These are phyloP conservation scores for Diploptera punctata DNA, from an alignment of 2,888 invertebrate genomes.

Conservation along the genomic window DNA sequence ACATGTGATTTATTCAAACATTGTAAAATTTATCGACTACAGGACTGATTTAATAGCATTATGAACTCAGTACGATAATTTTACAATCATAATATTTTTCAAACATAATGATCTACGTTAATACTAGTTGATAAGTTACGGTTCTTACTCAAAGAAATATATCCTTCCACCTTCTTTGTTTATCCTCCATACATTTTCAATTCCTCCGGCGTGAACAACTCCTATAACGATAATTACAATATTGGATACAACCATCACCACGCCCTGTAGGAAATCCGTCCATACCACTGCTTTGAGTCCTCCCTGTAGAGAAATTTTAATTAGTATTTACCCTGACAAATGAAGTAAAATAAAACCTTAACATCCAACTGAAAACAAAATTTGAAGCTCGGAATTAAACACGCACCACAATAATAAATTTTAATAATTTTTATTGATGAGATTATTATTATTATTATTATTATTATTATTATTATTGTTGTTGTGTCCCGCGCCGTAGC, in stretches of 20 bases:
- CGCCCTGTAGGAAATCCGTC: conserved; percentile 65
- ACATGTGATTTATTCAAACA: too few species aligned
- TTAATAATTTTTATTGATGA: not conserved
- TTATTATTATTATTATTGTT: not conserved
- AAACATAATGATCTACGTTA: too few species aligned
- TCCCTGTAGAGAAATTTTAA: too few species aligned
- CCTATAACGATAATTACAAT: conserved; percentile 3
- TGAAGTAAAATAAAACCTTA: not conserved
- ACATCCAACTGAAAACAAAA: not conserved
- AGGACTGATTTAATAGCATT: too few species aligned
- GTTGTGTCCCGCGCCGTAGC: too few species aligned
- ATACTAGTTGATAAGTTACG: too few species aligned
- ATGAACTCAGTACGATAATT: too few species aligned
- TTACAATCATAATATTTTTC: too few species aligned
- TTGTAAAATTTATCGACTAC: too few species aligned
- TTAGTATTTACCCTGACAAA: too few species aligned
- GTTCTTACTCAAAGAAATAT: too few species aligned
- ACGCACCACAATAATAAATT: not conserved
- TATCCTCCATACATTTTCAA: not conserved
- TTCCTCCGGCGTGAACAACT: not conserved
- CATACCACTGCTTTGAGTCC: conserved; percentile 72
- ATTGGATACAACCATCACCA: conserved; percentile 61
- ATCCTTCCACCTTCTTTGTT: not conserved
- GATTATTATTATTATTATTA: not conserved
- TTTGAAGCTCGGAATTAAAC: not conserved